Base-by-base conservation (phyloP, 1,140 invertebrate genomes). In the Drosophila ambigua region DNA sequence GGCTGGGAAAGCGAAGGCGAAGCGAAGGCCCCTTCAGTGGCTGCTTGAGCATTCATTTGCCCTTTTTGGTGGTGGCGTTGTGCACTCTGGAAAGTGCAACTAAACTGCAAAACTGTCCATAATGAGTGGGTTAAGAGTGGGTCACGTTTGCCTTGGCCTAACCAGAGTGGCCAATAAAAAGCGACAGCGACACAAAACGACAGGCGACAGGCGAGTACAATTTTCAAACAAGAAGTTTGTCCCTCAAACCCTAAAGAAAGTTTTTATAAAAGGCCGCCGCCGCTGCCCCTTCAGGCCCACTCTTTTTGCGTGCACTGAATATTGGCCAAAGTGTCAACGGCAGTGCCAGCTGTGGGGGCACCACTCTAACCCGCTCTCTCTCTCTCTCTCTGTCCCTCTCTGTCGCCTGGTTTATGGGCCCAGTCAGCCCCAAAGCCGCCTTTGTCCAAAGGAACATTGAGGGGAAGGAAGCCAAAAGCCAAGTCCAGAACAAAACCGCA, bases 271-370 rank as follows among this genome's bases (percentile, higher is more conserved):
- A 67, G 66, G 11, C 20, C 28, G 13, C 46, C 8, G 3, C 15
- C 26, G 13, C 20, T 4, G 23, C 20, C n/a, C 31, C 5, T 16
- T 35, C 6, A 20, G 5, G 4, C 11, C 2, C 11, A 2, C 50
- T 45, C 64, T 44, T 54, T 15, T 49, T 81, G 60, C 65, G 76
- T 87, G 82, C 60, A 49, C 65, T 80, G 82, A 80, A 87, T 87
- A 87, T 87, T 85, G 82, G 82, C 77, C 52, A 69, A 87, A 87
- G 82, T 87, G 82, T 87, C 83, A 87, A 82, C 82, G 79, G 66
- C 82, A 87, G 78, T 82, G 46, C 58, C 74, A 87, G 87, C 74
- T 87, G 82, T 71, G 75, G 71, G 75, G 71, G 64, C 20, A 66
- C 35, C 35, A 39, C 4, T 39, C 35, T 39, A 39, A 39, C 11